These are phyloP conservation scores for Pithys albifrons DNA, from an alignment of 2,113 vertebrate genomes.

Conservation along the genomic window DNA sequence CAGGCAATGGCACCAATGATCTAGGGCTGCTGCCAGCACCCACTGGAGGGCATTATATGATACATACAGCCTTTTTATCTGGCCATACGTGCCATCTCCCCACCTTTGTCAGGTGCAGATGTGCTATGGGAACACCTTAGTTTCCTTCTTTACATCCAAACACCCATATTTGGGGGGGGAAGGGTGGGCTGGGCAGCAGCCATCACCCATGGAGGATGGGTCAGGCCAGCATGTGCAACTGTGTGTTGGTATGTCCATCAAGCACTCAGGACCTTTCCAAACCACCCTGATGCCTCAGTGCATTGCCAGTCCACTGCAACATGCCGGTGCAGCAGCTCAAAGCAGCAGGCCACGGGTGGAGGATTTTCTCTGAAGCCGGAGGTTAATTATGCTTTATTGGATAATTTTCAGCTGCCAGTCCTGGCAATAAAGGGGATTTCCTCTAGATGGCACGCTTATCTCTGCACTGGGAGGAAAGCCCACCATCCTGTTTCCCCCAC, in stretches of 20 bases:
- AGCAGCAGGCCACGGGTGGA: not conserved
- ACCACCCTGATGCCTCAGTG: rapidly evolving
- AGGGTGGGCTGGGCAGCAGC: not conserved
- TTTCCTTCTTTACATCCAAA: not conserved
- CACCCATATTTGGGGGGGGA: rapidly evolving
- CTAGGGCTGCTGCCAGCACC: not conserved
- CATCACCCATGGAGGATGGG: not conserved
- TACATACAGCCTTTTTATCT: not conserved
- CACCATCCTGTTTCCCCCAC: not conserved
- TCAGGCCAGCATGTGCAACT: not conserved
- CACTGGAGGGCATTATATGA: not conserved
- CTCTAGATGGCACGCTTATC: slow-evolving; percentile 70
- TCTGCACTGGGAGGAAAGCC: slow-evolving; percentile 19
- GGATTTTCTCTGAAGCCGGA: slow-evolving; percentile 57
- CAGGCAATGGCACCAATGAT: not conserved
- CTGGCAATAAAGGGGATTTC: slow-evolving; percentile 56
- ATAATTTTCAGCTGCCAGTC: slow-evolving; percentile 56
- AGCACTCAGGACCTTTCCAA: rapidly evolving
- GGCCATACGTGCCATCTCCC: rapidly evolving
- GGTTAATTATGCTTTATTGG: slow-evolving; percentile 61
- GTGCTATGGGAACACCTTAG: rapidly evolving
- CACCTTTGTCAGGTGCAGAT: not conserved
- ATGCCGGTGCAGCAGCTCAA: not conserved
- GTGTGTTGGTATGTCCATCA: not conserved
- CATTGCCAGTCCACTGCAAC: rapidly evolving